Evolutionary conservation across 2,797 vertebrate species (phyloP), one percentile per base, ranked within the genome.

Genomic region (Sebastolobus alascanus): DNA sequence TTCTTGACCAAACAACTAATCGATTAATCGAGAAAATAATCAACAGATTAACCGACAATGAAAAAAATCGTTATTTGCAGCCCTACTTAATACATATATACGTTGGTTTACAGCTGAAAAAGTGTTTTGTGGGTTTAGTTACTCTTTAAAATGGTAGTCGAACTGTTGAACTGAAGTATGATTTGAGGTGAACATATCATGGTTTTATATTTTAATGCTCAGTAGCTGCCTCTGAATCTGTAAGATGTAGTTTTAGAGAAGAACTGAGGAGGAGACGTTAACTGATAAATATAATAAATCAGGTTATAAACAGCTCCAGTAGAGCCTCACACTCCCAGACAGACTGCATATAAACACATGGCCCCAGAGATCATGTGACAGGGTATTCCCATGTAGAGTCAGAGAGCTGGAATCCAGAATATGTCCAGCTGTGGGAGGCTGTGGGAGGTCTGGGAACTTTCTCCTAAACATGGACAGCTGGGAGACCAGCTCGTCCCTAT

Each of bases 341-440:
- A 55, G 1, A 50, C 71, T 83, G 60, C 75, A 65, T 52, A 61
- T 54, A 79, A 71, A 92, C 84, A 83, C 73, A 66, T 69, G 66
- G 72, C 81, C 68, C 55, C 79, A 74, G 72, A n/a, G 73, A 29
- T 79, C 88, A 83, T 43, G 87, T 92, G 89, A 90, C 81, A 2
- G 20, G 11, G 12, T 68, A 31, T 94, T 95, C 91, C 90, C 89
- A 90, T 81, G 83, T 68, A 85, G 76, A 93, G 85, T 93, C 90
- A 93, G 72, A 16, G 77, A 61, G 72, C 75, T 92, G 93, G 94
- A 94, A 94, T 96, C 80, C 91, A 75, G 87, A 83, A 37, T 67
- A 90, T 89, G 90, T 92, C 87, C 90, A 88, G 87, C 92, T 93
- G 92, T 90, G 85, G 83, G 85, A 74, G 76, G 72, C 75, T 56